Evolutionary conservation across 2,888 invertebrate species (phyloP).

Genomic region (Lasioglossum figueresi): DNA sequence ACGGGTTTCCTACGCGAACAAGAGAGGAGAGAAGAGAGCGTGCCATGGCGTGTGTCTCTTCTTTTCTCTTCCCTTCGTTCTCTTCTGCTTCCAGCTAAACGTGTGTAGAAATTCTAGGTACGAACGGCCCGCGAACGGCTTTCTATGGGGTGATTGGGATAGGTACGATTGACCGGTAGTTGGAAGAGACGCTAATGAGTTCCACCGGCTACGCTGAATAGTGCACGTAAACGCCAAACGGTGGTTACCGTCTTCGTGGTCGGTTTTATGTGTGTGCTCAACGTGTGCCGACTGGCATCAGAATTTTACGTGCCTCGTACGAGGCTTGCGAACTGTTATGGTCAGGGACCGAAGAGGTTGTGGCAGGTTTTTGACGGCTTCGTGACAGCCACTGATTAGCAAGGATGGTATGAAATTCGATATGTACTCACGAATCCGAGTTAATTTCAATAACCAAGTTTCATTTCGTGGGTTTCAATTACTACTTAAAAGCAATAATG

Average conservation of each 20-base stretch:
- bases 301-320: not conserved
- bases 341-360: not conserved
- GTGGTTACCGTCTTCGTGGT: not conserved
- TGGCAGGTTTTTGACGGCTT: not conserved
- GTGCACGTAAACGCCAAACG: not conserved
- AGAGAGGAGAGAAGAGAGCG: not conserved
- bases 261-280: not conserved
- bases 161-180: not conserved
- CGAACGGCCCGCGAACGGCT: conserved; percentile 4
- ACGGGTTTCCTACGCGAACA: conserved; percentile 2
- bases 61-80: conserved; percentile 20
- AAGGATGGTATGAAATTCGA: too few relatives aligned
- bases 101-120: conserved; percentile 37
- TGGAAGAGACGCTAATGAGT: not conserved
- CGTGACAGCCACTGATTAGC: not conserved
- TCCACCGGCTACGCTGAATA: not conserved
- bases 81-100: conserved; percentile 3
- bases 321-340: not conserved
- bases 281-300: not conserved
- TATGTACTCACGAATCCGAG: too few relatives aligned
- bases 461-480: too few relatives aligned
- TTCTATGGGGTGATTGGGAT: conserved; percentile 19
- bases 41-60: not conserved
- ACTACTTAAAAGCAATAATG: too few relatives aligned
- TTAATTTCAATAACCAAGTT: too few relatives aligned